A percentile compares a stretch with the other conserved stretches of the same genome.
These are phyloP conservation scores for Craseonycteris thonglongyai DNA, from an alignment of 2,113 vertebrate genomes.

Conservation along the genomic window DNA sequence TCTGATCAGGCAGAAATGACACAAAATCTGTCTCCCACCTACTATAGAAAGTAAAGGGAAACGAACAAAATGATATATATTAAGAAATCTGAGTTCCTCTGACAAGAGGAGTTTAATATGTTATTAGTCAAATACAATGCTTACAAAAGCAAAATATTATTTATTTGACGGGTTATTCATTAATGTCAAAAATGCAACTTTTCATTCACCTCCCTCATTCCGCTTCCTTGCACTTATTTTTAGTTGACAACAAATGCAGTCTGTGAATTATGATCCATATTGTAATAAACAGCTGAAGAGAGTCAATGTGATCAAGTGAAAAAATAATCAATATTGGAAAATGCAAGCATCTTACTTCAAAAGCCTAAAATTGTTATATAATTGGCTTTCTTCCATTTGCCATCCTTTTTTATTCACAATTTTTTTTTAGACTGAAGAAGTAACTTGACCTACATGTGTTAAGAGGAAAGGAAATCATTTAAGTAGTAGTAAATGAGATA, in stretches of 20 bases:
- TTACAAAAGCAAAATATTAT: conserved; percentile 33
- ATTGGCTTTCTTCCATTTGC: conserved; percentile 48
- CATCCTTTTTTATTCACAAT: conserved; percentile 32
- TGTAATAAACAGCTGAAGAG: conserved; percentile 48
- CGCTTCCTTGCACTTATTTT: not conserved
- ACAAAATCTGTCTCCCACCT: conserved; percentile 1
- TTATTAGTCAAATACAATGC: conserved; percentile 39
- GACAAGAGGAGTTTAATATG: conserved; percentile 22
- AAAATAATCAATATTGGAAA: conserved; percentile 59
- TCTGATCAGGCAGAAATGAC: not conserved
- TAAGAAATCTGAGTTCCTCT: conserved; percentile 9
- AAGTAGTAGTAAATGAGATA: conserved; percentile 66
- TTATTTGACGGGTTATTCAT: conserved; percentile 20
- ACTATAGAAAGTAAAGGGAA: not conserved
- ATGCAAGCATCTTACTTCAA: not conserved
- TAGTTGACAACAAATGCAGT: not conserved
- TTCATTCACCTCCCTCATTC: conserved; percentile 27
- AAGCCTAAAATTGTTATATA: conserved; percentile 41
- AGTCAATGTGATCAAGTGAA: conserved; percentile 5
- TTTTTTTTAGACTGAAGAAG: conserved; percentile 51
- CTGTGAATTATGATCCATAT: conserved; percentile 30
- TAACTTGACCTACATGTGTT: conserved; percentile 69
- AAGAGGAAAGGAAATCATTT: conserved; percentile 67
- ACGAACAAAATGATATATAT: not conserved
- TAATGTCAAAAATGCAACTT: conserved; percentile 44